Evolutionary conservation across 2,113 vertebrate genomes (phyloP).

Genomic region (Podarcis muralis): DNA sequence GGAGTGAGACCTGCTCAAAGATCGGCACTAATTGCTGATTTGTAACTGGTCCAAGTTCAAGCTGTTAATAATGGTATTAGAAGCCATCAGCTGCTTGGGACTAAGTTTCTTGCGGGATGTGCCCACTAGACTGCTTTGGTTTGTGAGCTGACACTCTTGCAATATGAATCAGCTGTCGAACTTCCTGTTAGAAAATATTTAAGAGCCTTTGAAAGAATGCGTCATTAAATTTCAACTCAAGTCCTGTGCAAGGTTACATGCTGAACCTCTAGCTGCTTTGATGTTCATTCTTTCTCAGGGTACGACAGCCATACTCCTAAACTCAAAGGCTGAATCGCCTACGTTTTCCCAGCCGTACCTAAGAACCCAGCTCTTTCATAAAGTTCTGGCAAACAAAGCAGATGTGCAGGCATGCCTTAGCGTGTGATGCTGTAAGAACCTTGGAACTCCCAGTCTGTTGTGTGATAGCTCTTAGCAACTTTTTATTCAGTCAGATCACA

Average conservation of each 20-base stretch:
- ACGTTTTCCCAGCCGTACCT: background rate
- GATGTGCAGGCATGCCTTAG: background rate
- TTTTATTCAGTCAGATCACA: background rate
- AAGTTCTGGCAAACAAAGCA: background rate
- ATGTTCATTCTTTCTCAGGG: background rate
- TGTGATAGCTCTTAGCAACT: background rate
- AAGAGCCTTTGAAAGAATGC: background rate
- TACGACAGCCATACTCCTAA: background rate
- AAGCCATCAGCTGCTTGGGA: too few relatives aligned
- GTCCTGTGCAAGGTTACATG: background rate
- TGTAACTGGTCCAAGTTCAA: too few relatives aligned
- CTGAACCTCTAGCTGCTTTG: background rate
- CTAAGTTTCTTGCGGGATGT: too few relatives aligned
- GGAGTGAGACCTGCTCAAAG: too few relatives aligned
- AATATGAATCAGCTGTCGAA: background rate
- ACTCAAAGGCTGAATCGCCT: background rate
- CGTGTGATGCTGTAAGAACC: background rate
- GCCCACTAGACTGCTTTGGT: background rate
- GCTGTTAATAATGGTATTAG: too few relatives aligned
- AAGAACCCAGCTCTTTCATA: background rate
- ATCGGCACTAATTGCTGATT: too few relatives aligned
- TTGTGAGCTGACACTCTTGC: background rate
- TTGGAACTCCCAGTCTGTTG: background rate
- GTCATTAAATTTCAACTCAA: background rate
- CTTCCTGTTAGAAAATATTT: background rate